These are phyloP conservation scores for Sciurus niger DNA, from an alignment of 2,113 vertebrate species.

Conservation along the genomic window DNA sequence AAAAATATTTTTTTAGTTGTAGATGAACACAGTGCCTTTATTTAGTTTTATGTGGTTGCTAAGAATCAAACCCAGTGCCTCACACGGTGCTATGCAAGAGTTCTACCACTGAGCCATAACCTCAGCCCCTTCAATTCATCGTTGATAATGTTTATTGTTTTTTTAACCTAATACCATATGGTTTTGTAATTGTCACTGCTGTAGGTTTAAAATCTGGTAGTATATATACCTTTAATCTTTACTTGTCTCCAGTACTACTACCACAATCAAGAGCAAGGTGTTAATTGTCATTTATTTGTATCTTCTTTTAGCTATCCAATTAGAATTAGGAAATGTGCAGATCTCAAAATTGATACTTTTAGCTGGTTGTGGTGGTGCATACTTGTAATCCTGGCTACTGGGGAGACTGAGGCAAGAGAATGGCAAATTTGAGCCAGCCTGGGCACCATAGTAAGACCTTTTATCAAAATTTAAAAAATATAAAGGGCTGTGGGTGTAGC, in stretches of 20 bases:
- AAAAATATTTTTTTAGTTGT: no score
- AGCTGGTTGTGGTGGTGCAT: neutral
- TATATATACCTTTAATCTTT: neutral
- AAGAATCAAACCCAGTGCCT: no score
- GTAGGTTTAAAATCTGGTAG: slow-evolving; percentile 26
- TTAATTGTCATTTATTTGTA: neutral
- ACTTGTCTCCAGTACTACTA: neutral
- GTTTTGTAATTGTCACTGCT: neutral
- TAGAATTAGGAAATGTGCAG: neutral
- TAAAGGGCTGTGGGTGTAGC: neutral
- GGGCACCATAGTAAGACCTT: neutral
- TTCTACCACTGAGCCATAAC: no score
- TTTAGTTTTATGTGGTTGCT: no score
- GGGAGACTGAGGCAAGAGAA: neutral
- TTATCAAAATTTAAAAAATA: neutral
- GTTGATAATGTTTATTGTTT: slow-evolving; percentile 15
- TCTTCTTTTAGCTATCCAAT: neutral
- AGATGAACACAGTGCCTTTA: no score
- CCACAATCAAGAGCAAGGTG: neutral
- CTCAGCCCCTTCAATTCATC: neutral
- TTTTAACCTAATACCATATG: neutral
- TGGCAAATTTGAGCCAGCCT: neutral
- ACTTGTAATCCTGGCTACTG: neutral
- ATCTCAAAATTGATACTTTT: neutral
- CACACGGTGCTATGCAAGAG: no score